Base-by-base conservation (phyloP, 2,797 vertebrate genomes). In the Mormyrops boulengeri region DNA sequence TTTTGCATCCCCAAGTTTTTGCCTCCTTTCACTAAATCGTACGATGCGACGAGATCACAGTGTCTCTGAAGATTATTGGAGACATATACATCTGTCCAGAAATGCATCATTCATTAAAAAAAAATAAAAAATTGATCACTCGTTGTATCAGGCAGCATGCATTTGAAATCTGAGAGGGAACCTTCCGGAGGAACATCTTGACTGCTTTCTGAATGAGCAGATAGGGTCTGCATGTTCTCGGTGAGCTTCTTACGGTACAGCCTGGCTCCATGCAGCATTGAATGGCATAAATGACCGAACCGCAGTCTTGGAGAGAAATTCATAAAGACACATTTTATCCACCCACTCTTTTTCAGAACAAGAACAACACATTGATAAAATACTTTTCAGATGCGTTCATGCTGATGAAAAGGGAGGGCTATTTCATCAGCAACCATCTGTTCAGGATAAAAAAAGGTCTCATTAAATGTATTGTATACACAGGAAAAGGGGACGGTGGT, bases 121-220 rank as follows among this genome's bases (percentile, higher is more conserved):
- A 17, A 17, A 34, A 22, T n/a, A 2, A 14, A 34, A 73, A 73
- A 12, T 73, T 73, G 12, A 73, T 11, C 30, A 73, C 66, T 38
- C 38, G 62, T 4, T 34, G 62, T 34, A 14, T 30, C 9, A 12
- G 62, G 26, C 11, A 66, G 62, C 62, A 6, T 73, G 17, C 50
- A 87, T 87, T 12, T 87, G 26, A 34, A 87, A 87, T 57, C 30
- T 87, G 26, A 34, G 50, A 55, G 26, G 14, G 41, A 30, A 52
- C 69, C n/a, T 82, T 22, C 52, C 84, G 73, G 53, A 82, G 69
- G 57, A 44, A 52, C n/a, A 95, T 96, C 95, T 94, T 93, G 95
- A 95, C 95, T 95, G 94, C 94, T 93, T 95, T 94, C 93, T 89
- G 90, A 92, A 94, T 94, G 95, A 93, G 92, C 47, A 92, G 92